Evolutionary conservation across 2,797 vertebrate genomes (phyloP).

Genomic region (Chiloscyllium punctatum): DNA sequence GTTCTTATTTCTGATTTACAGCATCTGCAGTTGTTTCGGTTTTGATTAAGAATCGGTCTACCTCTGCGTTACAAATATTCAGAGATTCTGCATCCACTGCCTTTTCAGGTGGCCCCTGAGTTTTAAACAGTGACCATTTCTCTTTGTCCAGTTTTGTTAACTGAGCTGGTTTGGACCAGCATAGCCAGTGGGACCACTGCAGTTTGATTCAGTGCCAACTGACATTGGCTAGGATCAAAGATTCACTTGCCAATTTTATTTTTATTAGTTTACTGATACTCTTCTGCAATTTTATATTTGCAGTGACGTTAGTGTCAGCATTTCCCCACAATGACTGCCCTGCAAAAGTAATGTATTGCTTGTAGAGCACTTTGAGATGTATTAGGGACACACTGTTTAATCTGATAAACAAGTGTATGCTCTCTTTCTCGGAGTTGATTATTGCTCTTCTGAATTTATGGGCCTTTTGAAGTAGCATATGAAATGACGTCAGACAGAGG

Average conservation of each 20-base stretch:
- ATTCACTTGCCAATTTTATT: neutral
- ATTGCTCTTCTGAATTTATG: neutral
- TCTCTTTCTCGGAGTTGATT: neutral
- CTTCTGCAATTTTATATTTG: neutral
- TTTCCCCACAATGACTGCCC: neutral
- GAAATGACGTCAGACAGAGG: neutral
- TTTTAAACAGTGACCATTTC: no score
- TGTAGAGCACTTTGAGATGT: neutral
- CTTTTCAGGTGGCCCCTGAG: no score
- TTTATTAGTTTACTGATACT: neutral
- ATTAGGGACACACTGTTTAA: neutral
- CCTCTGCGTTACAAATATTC: no score
- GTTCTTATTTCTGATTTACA: no score
- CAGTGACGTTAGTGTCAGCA: neutral
- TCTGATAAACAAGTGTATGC: neutral
- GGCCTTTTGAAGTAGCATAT: neutral
- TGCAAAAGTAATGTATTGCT: neutral
- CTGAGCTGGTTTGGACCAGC: neutral
- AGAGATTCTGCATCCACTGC: no score
- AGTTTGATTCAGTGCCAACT: no score
- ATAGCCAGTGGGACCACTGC: neutral
- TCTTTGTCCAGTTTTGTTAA: neutral
- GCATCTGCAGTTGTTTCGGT: no score
- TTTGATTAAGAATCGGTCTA: no score
- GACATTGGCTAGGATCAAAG: neutral